Evolutionary conservation across 2,888 invertebrate species (phyloP), one percentile per base, ranked within the genome.

Genomic region (Campoplex nolae): DNA sequence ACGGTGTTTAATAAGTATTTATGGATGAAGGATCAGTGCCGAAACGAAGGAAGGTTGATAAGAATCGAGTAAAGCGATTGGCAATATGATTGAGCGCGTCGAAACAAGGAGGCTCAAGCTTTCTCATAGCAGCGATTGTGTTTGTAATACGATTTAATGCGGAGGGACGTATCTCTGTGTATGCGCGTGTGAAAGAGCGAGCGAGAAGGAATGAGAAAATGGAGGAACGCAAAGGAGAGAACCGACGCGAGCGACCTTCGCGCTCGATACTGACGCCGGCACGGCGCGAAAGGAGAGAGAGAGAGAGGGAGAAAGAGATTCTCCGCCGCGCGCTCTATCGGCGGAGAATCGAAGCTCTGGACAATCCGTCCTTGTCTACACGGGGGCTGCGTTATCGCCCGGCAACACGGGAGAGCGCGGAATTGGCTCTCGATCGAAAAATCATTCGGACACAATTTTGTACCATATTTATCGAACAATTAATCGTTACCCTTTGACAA

Each of bases 201-300:
- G 75, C n/a, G 65, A 73, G 81, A 70, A 67, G 32, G 45, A 62
- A 38, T n/a, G 70, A n/a, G 48, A 70, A 84, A 73, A 82, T 68
- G 82, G 82, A 88, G 86, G 88, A 86, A 88, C 88, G 84, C 84
- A 54, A n/a, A 82, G 85, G 32, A 62, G 62, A 62, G 62, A 32
- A 13, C 84, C 79, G 86, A 84, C 84, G 87, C 79, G 78, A 84
- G 56, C 87, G 88, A 88, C 88, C 88, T 88, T 88, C 88, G 87
- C 86, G 85, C 86, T 84, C 88, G 86, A 87, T 87, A 87, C 81
- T 84, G 86, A 78, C 81, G 83, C 80, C 86, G 83, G 71, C 70
- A 80, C 80, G 80, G 38, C 74, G 86, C 73, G 70, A 77, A 62
- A 8, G 35, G n/a, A 42, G 48, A 71, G 48, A 71, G 23, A 18